phyloP scores from a whole-genome alignment of 2,113 vertebrate genomes.

The Phalacrocorax aristotelis region DNA sequence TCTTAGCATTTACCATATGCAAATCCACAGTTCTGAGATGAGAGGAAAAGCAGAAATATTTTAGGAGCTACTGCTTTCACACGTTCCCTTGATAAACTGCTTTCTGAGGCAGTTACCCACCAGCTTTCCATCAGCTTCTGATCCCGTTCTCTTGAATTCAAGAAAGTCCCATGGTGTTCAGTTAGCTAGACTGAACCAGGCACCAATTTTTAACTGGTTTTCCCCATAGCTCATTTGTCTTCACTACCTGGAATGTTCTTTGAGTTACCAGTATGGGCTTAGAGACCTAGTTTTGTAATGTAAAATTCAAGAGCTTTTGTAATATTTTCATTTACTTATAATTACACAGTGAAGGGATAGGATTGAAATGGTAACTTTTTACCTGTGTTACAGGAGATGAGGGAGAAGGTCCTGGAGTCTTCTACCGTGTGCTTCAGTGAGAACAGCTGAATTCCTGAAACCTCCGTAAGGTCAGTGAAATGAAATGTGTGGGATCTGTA shows the following conservation, averaged over 20 bases:
- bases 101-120: neutral
- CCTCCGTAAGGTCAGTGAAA: neutral
- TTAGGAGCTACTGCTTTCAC: neutral
- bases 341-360: neutral
- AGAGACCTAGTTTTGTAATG: neutral
- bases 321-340: neutral
- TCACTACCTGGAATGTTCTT: neutral
- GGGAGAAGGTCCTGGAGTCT: neutral
- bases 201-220: neutral
- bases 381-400: neutral
- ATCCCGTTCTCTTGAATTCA: neutral
- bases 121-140: neutral
- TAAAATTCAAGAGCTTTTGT: neutral
- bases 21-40: neutral
- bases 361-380: neutral
- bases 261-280: neutral
- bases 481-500: neutral
- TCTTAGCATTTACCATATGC: neutral
- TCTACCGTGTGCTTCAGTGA: accelerated
- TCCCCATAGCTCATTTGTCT: neutral
- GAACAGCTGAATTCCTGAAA: neutral
- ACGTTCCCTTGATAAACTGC: neutral
- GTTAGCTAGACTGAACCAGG: neutral
- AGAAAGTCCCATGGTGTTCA: neutral
- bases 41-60: neutral